Base-by-base conservation (phyloP, 2,113 vertebrate genomes). In the Urocolius indicus region DNA sequence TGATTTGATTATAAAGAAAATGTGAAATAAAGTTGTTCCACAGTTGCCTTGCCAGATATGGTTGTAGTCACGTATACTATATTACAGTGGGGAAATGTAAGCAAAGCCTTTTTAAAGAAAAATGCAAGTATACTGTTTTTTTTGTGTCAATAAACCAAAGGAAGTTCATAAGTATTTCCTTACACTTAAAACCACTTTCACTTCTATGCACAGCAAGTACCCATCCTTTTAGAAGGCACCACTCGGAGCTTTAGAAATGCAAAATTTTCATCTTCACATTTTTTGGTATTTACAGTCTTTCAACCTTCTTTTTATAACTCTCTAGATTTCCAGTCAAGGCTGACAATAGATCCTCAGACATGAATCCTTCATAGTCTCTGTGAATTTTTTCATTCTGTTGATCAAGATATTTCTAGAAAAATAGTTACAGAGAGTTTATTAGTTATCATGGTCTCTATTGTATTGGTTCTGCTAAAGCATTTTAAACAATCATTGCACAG, bases 371-470 rank as follows among this genome's bases (percentile, higher is more conserved):
- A 63, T 94, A 97, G 0, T 98, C 95, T 87, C 57, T 96, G 65
- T 97, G 93, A 67, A 85, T 94, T 94, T 96, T 98, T 11, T 15
- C 32, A 49, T 97, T 96, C 87, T 98, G 98, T 58, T 98, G 98
- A 46, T 97, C 95, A 49, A 98, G 96, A 19, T 98, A 97, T 96
- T 98, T 98, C 98, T 98, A 93, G 89, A 94, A 80, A 36, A 96
- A 96, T 84, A 95, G 38, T 71, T 63, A 86, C 5, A 91, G 57
- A 45, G 83, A 82, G 20, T 51, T 84, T 66, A 52, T 90, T 81
- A 95, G 86, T 26, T 24, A 7, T 51, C 17, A 17, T 10, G 2
- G 20, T 54, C 66, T 76, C 29, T 69, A 26, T 16, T 19, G 63
- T 34, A 46, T 22, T 73, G 16, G 27, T 62, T 94, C 87, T 62